Evolutionary conservation across 2,797 vertebrate species (phyloP), one percentile per base, ranked within the genome.

Genomic region (Pseudochaenichthys georgianus): DNA sequence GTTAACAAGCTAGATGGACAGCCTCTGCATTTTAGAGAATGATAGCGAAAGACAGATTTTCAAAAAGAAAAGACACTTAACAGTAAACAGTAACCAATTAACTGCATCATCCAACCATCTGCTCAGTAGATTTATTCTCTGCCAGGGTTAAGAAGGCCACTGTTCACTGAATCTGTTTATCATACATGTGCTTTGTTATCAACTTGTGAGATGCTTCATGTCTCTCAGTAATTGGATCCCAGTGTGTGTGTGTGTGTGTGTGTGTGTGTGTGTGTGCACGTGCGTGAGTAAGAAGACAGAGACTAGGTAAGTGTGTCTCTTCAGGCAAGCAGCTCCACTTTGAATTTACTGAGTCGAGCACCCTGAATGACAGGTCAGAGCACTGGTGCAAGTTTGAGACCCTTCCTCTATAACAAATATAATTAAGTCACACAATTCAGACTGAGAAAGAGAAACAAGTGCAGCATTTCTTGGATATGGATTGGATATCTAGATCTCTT

Each of bases 181-280:
- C 86, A 87, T 86, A 77, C 79, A 76, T 77, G 84, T 82, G 81
- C 67, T 80, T 75, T 78, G 81, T 88, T 85, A 88, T 89, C 83
- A 92, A 84, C 85, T 82, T 78, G 86, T 88, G 82, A 84, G 77
- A 88, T 82, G 85, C 83, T 90, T 87, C 80, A 80, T 67, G 80
- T 86, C 82, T 78, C 76, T 54, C 86, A 58, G 81, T 94, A 93
- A 93, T 93, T 92, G 88, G 81, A 89, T 87, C 81, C 62, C 38
- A 34, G 62, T 77, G 70, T 70, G 70, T 83, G 21, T 3, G 21
- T 52, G 23, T 42, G 66, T 70, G 70, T 83, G 69, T 72, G 15
- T 23, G 23, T 23, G 23, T 23, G 23, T 23, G 23, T 23, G 23
- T 3, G 3, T 3, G 23, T 23, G 23, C 2, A 21, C n/a, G n/a